Conservation (phyloP, 2,888 invertebrate genomes). For the Ditula angustiorana region DNA sequence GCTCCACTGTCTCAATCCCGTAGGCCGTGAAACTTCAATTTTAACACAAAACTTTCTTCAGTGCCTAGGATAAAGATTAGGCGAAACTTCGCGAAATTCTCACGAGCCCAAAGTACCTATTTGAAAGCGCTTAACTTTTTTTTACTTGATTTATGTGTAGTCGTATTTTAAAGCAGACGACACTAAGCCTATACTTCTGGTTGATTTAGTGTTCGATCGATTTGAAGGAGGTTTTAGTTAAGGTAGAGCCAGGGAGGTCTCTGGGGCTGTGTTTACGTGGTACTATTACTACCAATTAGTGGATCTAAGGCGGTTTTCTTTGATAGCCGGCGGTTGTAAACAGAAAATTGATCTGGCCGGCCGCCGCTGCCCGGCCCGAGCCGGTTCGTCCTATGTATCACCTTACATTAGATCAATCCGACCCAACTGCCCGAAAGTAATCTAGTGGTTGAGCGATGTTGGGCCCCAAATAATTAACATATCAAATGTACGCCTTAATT, state of each 20-base stretch:
- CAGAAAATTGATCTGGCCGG: slow-evolving; percentile 76
- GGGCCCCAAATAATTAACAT: slow-evolving; percentile 30
- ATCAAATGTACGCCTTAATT: slow-evolving; percentile 23
- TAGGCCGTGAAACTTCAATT: slow-evolving; percentile 2
- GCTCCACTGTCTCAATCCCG: not conserved
- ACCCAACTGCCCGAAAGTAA: slow-evolving; percentile 39
- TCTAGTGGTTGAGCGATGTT: slow-evolving; percentile 27
- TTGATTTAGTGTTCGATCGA: slow-evolving; percentile 37
- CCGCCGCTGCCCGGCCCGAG: slow-evolving; percentile 60
- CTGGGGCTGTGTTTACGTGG: slow-evolving; percentile 51
- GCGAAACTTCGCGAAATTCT: slow-evolving; percentile 27
- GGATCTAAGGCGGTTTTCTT: slow-evolving; percentile 68
- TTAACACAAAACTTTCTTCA: slow-evolving; percentile 3
- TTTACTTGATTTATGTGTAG: slow-evolving; percentile 30
- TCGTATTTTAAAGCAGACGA: slow-evolving; percentile 28
- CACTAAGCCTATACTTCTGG: slow-evolving; percentile 35
- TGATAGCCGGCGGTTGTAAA: slow-evolving; percentile 76
- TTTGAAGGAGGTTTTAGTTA: slow-evolving; percentile 19
- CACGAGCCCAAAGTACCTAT: slow-evolving; percentile 23
- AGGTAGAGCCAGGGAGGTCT: slow-evolving; percentile 42
- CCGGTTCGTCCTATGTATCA: slow-evolving; percentile 43
- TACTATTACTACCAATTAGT: slow-evolving; percentile 81
- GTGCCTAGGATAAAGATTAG: slow-evolving; percentile 12
- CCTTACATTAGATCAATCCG: slow-evolving; percentile 56
- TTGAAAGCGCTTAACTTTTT: slow-evolving; percentile 22